Base-by-base conservation (phyloP, 1,140 invertebrate species). In the Diachasma alloeum region DNA sequence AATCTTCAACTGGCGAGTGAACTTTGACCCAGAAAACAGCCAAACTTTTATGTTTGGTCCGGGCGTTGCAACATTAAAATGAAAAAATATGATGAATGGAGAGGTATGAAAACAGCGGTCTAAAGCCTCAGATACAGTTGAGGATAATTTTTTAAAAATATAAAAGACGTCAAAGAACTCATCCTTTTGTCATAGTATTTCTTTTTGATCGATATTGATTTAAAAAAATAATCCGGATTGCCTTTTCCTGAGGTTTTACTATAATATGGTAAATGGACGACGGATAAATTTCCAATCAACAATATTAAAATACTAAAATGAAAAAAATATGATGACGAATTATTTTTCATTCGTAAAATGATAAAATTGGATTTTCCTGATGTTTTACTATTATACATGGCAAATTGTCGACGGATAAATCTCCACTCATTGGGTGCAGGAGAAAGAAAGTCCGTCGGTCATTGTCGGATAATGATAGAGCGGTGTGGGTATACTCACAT, bases 381-480 rank as follows among this genome's bases (percentile, higher is more conserved):
- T 1, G n/a, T 56, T 56, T 56, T 56, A 56, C 48, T 56, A 56
- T 56, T 15, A 6, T 31, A 31, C 6, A 31, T 6, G 2, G 59
- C 11, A 63, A 63, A 63, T 31, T 59, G 13, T 53, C 53, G 44
- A 17, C 10, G 69, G 19, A 53, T 31, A 72, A 26, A 72, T 72
- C 17, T 24, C 19, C 24, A 72, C 48, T 36, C 48, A 17, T 72
- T 11, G 26, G n/a, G n/a, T n/a, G n/a, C n/a, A n/a, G n/a, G 46
- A n/a, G 39, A 48, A 42, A 19, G 70, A 53, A 59, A 56, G 48
- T 59, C 48, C 26, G 19, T 36, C 48, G 22, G 46, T 72, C 48
- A 53, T 72, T 53, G 36, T 72, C 48, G 24, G 44, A 59, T 59
- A 72, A 72, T 72, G 71, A 72, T 31, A 56, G 71, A 72, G 48